Conservation (phyloP, 2,797 vertebrate species). For the Atherinosoma microstoma region DNA sequence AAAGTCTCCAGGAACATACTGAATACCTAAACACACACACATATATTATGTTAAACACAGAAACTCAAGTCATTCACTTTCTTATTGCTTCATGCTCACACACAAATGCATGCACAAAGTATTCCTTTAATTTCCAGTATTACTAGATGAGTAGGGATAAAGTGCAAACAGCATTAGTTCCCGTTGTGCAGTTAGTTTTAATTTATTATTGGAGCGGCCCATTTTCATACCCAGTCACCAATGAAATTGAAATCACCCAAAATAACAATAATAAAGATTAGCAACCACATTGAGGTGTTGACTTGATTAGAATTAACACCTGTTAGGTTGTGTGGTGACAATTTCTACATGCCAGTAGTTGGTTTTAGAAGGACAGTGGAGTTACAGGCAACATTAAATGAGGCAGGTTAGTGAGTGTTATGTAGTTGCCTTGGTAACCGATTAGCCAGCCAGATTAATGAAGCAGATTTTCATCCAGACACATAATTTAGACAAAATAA, state of each 20-base stretch:
- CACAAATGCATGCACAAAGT: slow-evolving; percentile 28
- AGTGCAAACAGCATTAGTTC: slow-evolving; percentile 48
- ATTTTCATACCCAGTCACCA: slow-evolving; percentile 43
- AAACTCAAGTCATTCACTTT: neutral
- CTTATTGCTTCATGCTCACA: slow-evolving; percentile 14
- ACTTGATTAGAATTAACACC: slow-evolving; percentile 19
- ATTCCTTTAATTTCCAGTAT: slow-evolving; percentile 4
- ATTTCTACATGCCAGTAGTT: slow-evolving; percentile 36
- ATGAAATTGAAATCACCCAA: slow-evolving; percentile 24
- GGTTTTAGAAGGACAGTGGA: slow-evolving; percentile 27
- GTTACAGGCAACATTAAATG: slow-evolving; percentile 28
- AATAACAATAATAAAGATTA: slow-evolving; percentile 24
- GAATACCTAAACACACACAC: slow-evolving; percentile 88
- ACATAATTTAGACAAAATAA: slow-evolving; percentile 51
- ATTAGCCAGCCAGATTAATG: slow-evolving; percentile 54
- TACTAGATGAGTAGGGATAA: slow-evolving; percentile 9
- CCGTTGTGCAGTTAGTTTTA: slow-evolving; percentile 57
- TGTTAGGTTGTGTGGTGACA: slow-evolving; percentile 17
- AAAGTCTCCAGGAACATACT: slow-evolving; percentile 99
- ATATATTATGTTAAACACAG: slow-evolving; percentile 18
- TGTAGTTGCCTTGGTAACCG: slow-evolving; percentile 27
- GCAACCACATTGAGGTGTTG: slow-evolving; percentile 14
- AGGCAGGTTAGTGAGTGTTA: slow-evolving; percentile 70
- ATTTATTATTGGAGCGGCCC: slow-evolving; percentile 29
- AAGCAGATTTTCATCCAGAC: slow-evolving; percentile 80